Base-by-base conservation (phyloP, 2,888 invertebrate genomes). In the Serripes groenlandicus region DNA sequence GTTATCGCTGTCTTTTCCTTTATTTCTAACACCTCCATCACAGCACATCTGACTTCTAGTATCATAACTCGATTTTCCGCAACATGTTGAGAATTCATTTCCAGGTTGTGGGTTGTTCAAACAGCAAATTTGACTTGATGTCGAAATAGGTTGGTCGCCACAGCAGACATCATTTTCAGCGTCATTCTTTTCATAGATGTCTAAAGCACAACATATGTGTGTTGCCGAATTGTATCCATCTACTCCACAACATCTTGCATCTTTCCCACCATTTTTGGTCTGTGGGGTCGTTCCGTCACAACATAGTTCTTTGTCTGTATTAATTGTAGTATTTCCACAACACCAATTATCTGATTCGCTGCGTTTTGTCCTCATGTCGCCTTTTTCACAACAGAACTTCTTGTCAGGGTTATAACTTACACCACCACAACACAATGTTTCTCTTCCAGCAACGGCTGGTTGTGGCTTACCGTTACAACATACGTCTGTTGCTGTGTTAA, bases 21-120 rank as follows among this genome's bases (percentile, higher is more conserved):
- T 84, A 18, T 68, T 52, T 66, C 75, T 49, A 26, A 77, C 30
- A 58, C 78, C 62, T 4, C 80, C 77, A 32, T 81, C 75, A 49
- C 84, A 84, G 34, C 84, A 84, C 70, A 84, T 72, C 28, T 81
- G 75, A 26, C 64, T 71, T 52, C 69, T 32, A 37, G 80, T 75
- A 60, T 80, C 75, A 62, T 81, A 84, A 58, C 84, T 84, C 9
- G 58, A 35, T 26, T 52, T 58, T 26, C 80, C 80, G 60, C 84
- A 84, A 62, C 84, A 84, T 26, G 74, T 77, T 15, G 58, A 75
- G 34, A n/a, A 37, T 35, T 75, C 80, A 28, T 75, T 75, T 32
- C 77, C 66, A 35, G 58, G 60, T 37, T 84, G 80, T 32, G 84
- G 84, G 60, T 78, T 72, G 28, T 77, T 78, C 30, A 73, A 37